phyloP scores from a whole-genome alignment of 1,140 invertebrate species.

The Aporrectodea caliginosa region DNA sequence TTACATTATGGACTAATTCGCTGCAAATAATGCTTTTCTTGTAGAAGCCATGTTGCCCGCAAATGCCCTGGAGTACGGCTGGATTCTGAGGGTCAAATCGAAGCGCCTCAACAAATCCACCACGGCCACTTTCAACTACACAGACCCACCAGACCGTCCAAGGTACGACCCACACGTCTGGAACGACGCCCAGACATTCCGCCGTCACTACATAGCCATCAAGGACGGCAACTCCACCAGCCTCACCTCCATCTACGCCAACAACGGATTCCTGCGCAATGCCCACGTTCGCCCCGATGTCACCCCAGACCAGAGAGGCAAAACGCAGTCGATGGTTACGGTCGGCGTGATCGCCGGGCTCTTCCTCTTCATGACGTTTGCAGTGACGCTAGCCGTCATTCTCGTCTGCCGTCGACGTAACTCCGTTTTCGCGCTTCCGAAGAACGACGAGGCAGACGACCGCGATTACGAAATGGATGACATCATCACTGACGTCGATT shows the following conservation, averaged over 20 bases:
- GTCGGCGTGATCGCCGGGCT: background rate
- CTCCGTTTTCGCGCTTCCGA: background rate
- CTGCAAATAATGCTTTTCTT: too few species aligned
- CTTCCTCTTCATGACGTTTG: background rate
- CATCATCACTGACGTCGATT: background rate
- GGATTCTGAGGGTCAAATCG: too few species aligned
- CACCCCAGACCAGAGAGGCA: background rate
- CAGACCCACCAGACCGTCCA: too few species aligned
- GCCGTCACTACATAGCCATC: too few species aligned
- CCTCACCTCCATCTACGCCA: background rate
- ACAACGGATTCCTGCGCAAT: background rate
- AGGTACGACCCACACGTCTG: too few species aligned
- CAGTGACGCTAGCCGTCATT: background rate
- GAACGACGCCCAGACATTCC: too few species aligned
- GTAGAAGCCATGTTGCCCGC: too few species aligned
- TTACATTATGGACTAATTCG: too few species aligned
- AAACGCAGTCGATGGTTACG: background rate
- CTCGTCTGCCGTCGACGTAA: background rate
- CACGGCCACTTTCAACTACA: too few species aligned
- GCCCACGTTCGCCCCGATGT: background rate
- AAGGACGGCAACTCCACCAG: too few species aligned
- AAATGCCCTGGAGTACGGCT: too few species aligned
- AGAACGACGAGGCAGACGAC: background rate
- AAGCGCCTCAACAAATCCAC: too few species aligned
- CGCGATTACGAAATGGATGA: background rate